Base-by-base conservation (phyloP, 2,888 invertebrate genomes). In the Cheilosia impressa region DNA sequence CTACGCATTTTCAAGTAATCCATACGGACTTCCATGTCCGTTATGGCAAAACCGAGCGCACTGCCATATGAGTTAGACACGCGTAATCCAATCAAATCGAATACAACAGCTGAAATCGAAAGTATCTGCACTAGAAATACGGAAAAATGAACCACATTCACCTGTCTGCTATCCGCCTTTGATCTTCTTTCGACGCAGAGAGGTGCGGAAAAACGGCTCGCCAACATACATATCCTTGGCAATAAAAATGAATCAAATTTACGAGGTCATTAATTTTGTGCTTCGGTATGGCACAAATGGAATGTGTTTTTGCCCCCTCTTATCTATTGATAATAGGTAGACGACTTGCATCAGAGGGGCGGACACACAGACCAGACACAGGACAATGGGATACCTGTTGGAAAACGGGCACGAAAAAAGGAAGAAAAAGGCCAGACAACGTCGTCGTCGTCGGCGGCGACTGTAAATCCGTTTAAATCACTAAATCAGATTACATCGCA, bases 241-340 rank as follows among this genome's bases (percentile, higher is more conserved):
- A 85, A 85, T 85, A 85, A 85, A 85, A 85, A 85, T 85, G 85
- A 85, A 87, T 87, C 87, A 87, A 88, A 88, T 88, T 88, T 88
- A 88, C 79, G 87, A 75, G 84, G 77, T 88, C 87, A 88, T 88
- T 87, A 88, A 87, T 87, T 85, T 80, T 77, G 73, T 77, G 72
- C 68, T 80, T 80, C 84, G 80, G 84, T 84, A 84, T 76, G 15
- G 84, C 84, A 84, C 84, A 83, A 69, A 83, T 62, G 72, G 57
- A 71, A 50, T 47, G 53, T 55, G 53, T 63, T 55, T 55, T 41
- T 62, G 6, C 27, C 27, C 7, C 52, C 41, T 57, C 38, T 41
- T 73, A 73, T 73, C 72, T 68, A 57, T 73, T 68, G 9, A 57
- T 75, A 57, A 52, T 24, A 52, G 50, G 34, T 60, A 72, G 38